Base-by-base conservation (phyloP, 2,113 vertebrate genomes). In the Gasterosteus aculeatus region DNA sequence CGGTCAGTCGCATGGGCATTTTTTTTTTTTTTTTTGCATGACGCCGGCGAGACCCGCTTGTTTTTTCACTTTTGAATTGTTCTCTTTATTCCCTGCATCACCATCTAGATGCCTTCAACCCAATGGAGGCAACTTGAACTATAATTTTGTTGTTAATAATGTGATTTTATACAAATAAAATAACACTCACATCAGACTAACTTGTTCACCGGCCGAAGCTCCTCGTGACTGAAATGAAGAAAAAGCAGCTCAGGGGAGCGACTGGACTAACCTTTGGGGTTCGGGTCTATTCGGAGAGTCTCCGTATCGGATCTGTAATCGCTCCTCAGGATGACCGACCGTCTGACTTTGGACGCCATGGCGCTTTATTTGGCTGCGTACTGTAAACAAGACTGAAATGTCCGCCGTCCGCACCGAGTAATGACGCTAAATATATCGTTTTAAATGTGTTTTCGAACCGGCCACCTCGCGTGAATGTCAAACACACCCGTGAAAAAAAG, bases 1-100 rank as follows among this genome's bases (percentile, higher is more conserved):
- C 69, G 90, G 92, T 91, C 88, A 89, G 88, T 88, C 74, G 16
- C 3, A 42, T 56, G 69, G 19, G 19, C 7, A 2, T n/a, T 18
- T 44, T 67, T 58, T 46, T 2, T 64, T 41, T 11, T 59, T 29
- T 16, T 11, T 77, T 46, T 75, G 77, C 81, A 84, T 86, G 73
- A 42, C 63, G 19, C 59, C 41, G 8, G 19, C 10, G 70, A 54
- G 19, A 46, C 14, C 19, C 26, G 47, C 12, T 69, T 18, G 49
- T 11, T 3, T 19, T 18, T 62, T 18, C 31, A 15, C 29, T 15
- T 65, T 26, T 65, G 38, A 10, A 1, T 38, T 54, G 11, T 19
- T 63, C 14, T 4, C 22, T 57, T 14, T 15, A 57, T 59, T 7
- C 35, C 10, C 18, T 35, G 6, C 19, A 41, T 18, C 33, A 66